Percentiles rank a stretch among this genome's conserved stretches.
phyloP scores from a whole-genome alignment of 2,797 vertebrate species.

The Micropoecilia bifurca region DNA sequence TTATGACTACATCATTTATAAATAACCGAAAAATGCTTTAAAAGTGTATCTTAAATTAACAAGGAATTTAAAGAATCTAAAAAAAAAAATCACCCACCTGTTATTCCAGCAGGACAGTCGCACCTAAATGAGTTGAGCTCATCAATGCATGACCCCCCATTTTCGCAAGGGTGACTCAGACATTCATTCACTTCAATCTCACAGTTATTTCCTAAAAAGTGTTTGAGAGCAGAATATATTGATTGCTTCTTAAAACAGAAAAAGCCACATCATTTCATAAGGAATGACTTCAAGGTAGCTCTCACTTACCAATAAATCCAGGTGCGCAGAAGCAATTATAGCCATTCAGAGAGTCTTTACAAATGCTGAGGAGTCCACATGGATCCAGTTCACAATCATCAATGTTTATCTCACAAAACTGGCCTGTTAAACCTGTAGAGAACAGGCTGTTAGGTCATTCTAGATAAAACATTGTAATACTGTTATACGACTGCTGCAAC shows the following conservation, averaged over 20 bases:
- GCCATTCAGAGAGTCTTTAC: constrained; percentile 74
- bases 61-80: background rate
- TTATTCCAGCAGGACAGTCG: constrained; percentile 78
- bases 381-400: constrained; percentile 80
- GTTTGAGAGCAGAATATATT: constrained; percentile 41
- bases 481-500: background rate
- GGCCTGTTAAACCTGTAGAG: constrained; percentile 82
- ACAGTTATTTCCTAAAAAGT: constrained; percentile 82
- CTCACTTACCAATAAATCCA: constrained; percentile 85
- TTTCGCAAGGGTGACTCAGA: constrained; percentile 82
- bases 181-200: constrained; percentile 87
- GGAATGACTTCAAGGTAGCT: constrained; percentile 28
- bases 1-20: background rate
- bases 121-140: constrained; percentile 83
- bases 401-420: constrained; percentile 79
- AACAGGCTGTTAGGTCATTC: constrained; percentile 2
- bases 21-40: background rate
- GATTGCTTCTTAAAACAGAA: constrained; percentile 25
- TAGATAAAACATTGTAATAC: background rate
- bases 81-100: constrained; percentile 68
- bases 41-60: background rate
- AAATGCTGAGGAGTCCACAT: constrained; percentile 84
- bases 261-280: constrained; percentile 35
- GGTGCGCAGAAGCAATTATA: constrained; percentile 89
- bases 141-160: constrained; percentile 80